Evolutionary conservation across 2,888 invertebrate species (phyloP).

Genomic region (Dinocampus coccinellae): DNA sequence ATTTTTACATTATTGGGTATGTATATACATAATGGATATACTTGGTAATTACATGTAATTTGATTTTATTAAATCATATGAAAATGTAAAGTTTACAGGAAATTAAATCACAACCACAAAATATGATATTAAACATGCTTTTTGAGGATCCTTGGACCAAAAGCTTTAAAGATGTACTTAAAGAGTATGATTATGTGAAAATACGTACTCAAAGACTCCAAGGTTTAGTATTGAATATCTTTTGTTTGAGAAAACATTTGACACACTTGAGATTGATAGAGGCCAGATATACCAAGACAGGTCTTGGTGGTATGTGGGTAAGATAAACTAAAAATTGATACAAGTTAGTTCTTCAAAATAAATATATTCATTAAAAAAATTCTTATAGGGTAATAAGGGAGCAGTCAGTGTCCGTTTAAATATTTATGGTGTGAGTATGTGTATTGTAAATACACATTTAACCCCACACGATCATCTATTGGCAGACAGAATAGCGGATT

Average conservation of each 20-base stretch:
- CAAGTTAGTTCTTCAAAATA: background rate
- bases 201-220: conserved; percentile 86
- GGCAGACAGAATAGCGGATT: conserved; percentile 88
- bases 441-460: conserved; percentile 90
- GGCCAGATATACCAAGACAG: conserved; percentile 89
- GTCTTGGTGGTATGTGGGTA: conserved; percentile 94
- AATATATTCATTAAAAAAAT: background rate
- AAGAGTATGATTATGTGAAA: conserved; percentile 79
- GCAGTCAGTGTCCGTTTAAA: conserved; percentile 90
- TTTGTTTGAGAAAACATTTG: conserved; percentile 83
- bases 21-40: conserved; percentile 45
- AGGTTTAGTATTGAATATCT: conserved; percentile 85
- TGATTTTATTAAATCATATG: background rate
- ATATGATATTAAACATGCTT: conserved; percentile 83
- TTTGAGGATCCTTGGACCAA: conserved; percentile 90
- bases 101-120: conserved; percentile 89
- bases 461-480: conserved; percentile 90
- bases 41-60: conserved; percentile 26
- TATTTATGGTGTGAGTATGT: conserved; percentile 88
- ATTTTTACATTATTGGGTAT: conserved; percentile 88
- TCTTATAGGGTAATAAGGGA: conserved; percentile 91
- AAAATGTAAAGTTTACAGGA: conserved; percentile 81
- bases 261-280: conserved; percentile 87
- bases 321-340: conserved; percentile 61
- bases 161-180: conserved; percentile 78